These are phyloP conservation scores for Acanthosepion pharaonis DNA, from an alignment of 2,888 invertebrate genomes.

Conservation along the genomic window DNA sequence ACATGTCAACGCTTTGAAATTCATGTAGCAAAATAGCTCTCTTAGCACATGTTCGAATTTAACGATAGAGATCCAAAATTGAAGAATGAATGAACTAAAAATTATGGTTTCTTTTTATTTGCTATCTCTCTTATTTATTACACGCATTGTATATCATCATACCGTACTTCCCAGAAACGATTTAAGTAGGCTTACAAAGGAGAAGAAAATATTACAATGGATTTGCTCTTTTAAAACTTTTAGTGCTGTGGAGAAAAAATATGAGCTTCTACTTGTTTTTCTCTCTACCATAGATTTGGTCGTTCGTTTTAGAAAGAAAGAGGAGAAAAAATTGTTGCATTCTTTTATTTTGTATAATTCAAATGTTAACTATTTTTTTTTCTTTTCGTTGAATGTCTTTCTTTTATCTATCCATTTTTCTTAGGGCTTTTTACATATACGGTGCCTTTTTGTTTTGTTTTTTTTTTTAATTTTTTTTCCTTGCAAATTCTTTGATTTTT, in stretches of 20 bases:
- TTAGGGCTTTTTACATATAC: no score
- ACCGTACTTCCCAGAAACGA: not conserved
- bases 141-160: not conserved
- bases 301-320: not conserved
- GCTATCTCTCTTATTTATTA: not conserved
- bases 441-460: no score
- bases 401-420: no score
- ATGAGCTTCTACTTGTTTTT: not conserved
- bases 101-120: not conserved
- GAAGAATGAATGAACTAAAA: not conserved
- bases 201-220: not conserved
- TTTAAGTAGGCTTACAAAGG: not conserved
- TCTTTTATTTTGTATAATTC: no score
- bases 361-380: no score
- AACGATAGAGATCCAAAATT: not conserved
- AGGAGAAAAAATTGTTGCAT: no score
- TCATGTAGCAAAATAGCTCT: not conserved
- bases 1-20: not conserved
- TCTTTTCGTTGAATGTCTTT: no score
- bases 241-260: not conserved
- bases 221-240: not conserved
- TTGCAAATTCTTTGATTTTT: no score
- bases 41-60: not conserved
- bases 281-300: not conserved
- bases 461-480: no score